phyloP scores from a whole-genome alignment of 1,140 invertebrate genomes.

The Chrysomallon squamiferum region DNA sequence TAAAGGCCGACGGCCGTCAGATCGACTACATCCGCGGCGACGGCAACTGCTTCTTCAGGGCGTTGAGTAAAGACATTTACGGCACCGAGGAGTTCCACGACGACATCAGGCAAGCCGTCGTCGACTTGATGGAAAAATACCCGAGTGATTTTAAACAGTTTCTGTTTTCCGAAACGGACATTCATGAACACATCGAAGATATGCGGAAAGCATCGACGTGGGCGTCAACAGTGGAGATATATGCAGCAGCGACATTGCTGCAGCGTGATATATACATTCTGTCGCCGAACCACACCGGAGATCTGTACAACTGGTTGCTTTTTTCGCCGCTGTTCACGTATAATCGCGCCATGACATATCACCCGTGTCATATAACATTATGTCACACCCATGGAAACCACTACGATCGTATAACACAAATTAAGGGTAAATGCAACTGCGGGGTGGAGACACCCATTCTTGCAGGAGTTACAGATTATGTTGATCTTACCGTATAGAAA shows the following conservation, averaged over 20 bases:
- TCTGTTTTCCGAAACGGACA: constrained; percentile 29
- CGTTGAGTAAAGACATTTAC: constrained; percentile 54
- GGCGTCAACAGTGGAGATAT: constrained; percentile 56
- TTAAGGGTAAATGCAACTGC: constrained; percentile 33
- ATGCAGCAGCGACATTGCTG: constrained; percentile 49
- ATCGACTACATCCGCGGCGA: constrained; percentile 54
- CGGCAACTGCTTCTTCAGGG: constrained; percentile 59
- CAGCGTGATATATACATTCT: constrained; percentile 50
- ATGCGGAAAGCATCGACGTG: constrained; percentile 44
- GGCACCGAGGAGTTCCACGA: constrained; percentile 46
- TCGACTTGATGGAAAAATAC: constrained; percentile 44
- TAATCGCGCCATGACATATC: constrained; percentile 14
- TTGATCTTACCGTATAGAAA: constrained; percentile 32
- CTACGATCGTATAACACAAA: constrained; percentile 41
- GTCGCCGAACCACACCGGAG: constrained; percentile 41
- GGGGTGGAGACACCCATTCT: constrained; percentile 22
- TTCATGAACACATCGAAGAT: constrained; percentile 35
- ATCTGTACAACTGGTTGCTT: constrained; percentile 46
- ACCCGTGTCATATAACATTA: constrained; percentile 37
- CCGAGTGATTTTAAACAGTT: constrained; percentile 47
- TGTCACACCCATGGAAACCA: constrained; percentile 51
- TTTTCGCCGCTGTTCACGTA: constrained; percentile 42
- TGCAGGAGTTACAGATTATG: constrained; percentile 23
- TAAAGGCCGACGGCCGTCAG: constrained; percentile 28
- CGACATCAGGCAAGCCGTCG: constrained; percentile 44